Evolutionary conservation across 2,888 invertebrate genomes (phyloP).

Genomic region (Andrena chrysosceles): DNA sequence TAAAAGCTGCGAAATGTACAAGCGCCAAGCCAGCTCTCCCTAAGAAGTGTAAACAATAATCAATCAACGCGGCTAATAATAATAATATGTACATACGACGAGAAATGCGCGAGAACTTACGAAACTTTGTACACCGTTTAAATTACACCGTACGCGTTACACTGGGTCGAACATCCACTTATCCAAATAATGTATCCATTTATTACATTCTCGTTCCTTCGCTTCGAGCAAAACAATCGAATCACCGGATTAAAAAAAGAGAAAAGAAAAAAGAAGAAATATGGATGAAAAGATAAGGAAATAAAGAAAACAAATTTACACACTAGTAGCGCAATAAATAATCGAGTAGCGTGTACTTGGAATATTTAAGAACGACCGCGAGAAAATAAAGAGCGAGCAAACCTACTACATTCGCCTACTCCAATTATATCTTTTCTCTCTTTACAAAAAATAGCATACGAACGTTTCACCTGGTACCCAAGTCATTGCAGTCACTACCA

Average conservation of each 20-base stretch:
- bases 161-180: conserved; percentile 55
- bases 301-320: conserved; percentile 7
- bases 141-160: conserved; percentile 61
- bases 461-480: conserved; percentile 54
- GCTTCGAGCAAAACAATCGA: conserved; percentile 38
- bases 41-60: conserved; percentile 32
- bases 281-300: conserved; percentile 24
- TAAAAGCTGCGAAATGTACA: conserved; percentile 41
- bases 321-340: conserved; percentile 13
- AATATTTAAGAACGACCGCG: conserved; percentile 34
- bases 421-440: background rate
- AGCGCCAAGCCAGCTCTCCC: conserved; percentile 27
- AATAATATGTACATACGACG: conserved; percentile 75
- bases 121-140: conserved; percentile 67
- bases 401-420: background rate
- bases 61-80: conserved; percentile 58
- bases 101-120: conserved; percentile 50
- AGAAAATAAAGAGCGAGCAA: conserved; percentile 11
- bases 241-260: conserved; percentile 35
- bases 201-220: conserved; percentile 32
- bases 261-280: background rate
- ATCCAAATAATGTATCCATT: conserved; percentile 29
- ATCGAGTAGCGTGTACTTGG: conserved; percentile 12
- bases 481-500: conserved; percentile 69
- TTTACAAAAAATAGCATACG: conserved; percentile 62